Conservation (phyloP, 1,140 invertebrate species). For the Globodera ellingtonae region DNA sequence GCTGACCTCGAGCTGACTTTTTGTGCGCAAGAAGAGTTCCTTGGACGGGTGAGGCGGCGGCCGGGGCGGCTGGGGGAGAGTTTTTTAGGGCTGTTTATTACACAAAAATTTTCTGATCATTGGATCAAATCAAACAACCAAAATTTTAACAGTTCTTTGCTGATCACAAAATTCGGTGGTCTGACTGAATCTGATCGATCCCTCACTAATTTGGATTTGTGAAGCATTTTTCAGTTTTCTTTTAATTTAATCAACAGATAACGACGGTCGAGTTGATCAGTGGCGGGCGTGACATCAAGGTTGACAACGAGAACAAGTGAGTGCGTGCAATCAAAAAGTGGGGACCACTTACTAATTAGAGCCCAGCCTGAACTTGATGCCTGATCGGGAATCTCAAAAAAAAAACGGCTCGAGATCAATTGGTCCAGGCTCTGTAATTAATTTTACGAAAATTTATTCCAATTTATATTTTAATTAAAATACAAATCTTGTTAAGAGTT, state of each 20-base stretch:
- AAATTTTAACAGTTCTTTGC: too few relatives aligned
- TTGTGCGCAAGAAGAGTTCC: slow-evolving; percentile 90
- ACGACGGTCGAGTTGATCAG: slow-evolving; percentile 76
- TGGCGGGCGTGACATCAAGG: slow-evolving; percentile 85
- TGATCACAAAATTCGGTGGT: too few relatives aligned
- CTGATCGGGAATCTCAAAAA: too few relatives aligned
- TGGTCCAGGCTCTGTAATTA: not conserved
- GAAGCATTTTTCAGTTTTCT: not conserved
- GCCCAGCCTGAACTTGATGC: too few relatives aligned
- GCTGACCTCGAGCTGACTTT: slow-evolving; percentile 91
- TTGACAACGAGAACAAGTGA: slow-evolving; percentile 95
- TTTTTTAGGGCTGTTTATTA: too few relatives aligned
- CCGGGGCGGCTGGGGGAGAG: too few relatives aligned
- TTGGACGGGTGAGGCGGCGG: slow-evolving; percentile 78
- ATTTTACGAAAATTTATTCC: slow-evolving; percentile 31
- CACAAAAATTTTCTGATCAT: too few relatives aligned
- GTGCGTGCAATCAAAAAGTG: slow-evolving; percentile 46
- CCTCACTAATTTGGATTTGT: too few relatives aligned
- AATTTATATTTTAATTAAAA: too few relatives aligned
- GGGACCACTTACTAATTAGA: not conserved
- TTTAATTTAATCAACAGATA: slow-evolving; percentile 36
- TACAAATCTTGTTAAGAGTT: slow-evolving; percentile 72
- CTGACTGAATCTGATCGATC: too few relatives aligned
- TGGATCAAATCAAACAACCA: too few relatives aligned
- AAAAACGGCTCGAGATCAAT: not conserved